phyloP scores from a whole-genome alignment of 2,797 vertebrate species.

The Ctenosaura bakeri region DNA sequence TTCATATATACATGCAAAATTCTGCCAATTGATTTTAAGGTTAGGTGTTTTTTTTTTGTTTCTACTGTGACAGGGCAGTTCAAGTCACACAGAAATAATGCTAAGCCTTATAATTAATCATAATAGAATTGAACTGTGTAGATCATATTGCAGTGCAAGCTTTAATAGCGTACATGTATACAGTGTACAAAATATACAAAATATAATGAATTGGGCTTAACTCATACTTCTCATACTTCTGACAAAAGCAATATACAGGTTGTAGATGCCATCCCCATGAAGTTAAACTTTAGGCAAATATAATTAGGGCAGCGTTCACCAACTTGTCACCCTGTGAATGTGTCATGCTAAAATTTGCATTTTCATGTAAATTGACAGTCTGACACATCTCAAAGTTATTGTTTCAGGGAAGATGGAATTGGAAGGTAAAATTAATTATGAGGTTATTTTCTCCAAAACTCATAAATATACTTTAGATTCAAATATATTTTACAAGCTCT shows the following conservation, averaged over 20 bases:
- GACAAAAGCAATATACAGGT: neutral
- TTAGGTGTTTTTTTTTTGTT: neutral
- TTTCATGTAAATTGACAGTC: neutral
- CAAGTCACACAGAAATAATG: neutral
- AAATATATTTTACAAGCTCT: constrained; percentile 48
- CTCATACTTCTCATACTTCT: neutral
- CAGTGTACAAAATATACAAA: too few species aligned
- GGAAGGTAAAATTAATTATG: neutral
- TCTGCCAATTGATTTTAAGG: neutral
- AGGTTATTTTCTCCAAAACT: neutral
- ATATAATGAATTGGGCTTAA: too few species aligned
- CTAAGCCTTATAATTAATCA: neutral
- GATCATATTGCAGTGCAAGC: too few species aligned
- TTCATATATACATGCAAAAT: neutral
- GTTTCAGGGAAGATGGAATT: neutral
- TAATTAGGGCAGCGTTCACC: neutral
- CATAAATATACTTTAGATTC: constrained; percentile 34
- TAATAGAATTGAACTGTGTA: neutral
- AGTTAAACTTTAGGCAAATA: neutral
- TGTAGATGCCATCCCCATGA: neutral
- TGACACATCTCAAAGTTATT: neutral
- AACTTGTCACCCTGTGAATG: neutral
- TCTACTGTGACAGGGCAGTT: neutral
- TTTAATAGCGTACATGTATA: too few species aligned
- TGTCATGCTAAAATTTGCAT: neutral